Evolutionary conservation across 1,140 invertebrate species (phyloP).

Genomic region (Papilio polyxenes): DNA sequence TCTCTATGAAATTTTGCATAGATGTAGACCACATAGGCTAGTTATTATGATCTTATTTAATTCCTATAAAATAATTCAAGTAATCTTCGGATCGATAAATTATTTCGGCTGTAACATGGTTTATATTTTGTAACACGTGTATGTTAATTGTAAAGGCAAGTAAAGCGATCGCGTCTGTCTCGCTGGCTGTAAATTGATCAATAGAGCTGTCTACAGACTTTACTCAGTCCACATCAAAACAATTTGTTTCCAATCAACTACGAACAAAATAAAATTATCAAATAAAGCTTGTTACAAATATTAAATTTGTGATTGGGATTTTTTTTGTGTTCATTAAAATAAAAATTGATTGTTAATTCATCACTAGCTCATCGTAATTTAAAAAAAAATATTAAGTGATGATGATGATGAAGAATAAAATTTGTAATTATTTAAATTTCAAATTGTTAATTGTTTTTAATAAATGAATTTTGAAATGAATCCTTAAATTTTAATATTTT

Average conservation of each 20-base stretch:
- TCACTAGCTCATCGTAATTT: too few relatives aligned
- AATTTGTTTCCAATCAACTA: conserved; percentile 21
- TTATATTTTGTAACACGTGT: neutral
- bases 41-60: too few relatives aligned
- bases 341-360: neutral
- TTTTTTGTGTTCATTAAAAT: neutral
- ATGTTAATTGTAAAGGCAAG: conserved; percentile 11
- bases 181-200: conserved; percentile 6
- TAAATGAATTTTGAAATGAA: too few relatives aligned
- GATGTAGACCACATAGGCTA: too few relatives aligned
- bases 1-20: too few relatives aligned
- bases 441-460: too few relatives aligned
- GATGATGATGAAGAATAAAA: too few relatives aligned
- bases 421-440: too few relatives aligned
- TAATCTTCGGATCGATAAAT: neutral
- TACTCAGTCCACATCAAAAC: neutral
- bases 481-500: too few relatives aligned
- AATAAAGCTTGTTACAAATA: conserved; percentile 22
- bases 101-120: neutral
- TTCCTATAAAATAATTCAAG: neutral
- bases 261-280: neutral
- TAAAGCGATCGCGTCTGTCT: conserved; percentile 12
- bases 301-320: neutral
- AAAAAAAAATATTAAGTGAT: too few relatives aligned
- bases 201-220: neutral